Conservation (phyloP, 2,113 vertebrate species). For the Oncorhynchus masou region DNA sequence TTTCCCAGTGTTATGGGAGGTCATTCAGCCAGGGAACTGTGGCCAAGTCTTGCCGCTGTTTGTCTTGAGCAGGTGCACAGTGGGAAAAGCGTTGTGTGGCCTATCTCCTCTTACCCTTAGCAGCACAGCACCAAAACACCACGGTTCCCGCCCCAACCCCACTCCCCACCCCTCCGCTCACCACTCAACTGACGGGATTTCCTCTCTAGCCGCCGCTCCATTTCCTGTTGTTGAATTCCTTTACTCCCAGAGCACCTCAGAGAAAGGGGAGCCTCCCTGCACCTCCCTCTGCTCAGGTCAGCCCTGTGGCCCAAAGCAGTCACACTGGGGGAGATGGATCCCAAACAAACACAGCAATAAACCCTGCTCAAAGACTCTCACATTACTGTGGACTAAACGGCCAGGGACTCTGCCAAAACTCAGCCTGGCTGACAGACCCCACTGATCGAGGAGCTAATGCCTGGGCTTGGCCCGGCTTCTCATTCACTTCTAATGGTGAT, state of each 20-base stretch:
- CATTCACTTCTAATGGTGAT: neutral
- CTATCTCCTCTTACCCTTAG: slow-evolving; percentile 23
- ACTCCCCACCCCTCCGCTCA: neutral
- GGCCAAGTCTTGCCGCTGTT: neutral
- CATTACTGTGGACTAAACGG: slow-evolving; percentile 50
- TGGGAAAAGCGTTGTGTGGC: slow-evolving; percentile 25
- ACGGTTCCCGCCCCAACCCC: neutral
- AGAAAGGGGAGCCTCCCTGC: slow-evolving; percentile 45
- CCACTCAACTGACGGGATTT: slow-evolving; percentile 53
- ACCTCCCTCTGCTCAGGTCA: slow-evolving; percentile 13
- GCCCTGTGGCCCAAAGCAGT: slow-evolving; percentile 10
- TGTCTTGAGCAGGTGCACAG: slow-evolving; percentile 33
- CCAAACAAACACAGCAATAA: slow-evolving; percentile 46
- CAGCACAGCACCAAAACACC: slow-evolving; percentile 25
- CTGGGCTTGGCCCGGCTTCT: slow-evolving; percentile 1
- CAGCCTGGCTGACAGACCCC: slow-evolving; percentile 31
- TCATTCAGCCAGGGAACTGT: slow-evolving; percentile 6
- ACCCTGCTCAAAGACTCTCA: slow-evolving; percentile 50
- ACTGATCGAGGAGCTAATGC: slow-evolving; percentile 39
- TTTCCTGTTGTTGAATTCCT: slow-evolving; percentile 79
- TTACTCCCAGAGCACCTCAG: slow-evolving; percentile 52
- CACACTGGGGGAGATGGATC: slow-evolving; percentile 40
- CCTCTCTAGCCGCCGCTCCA: slow-evolving; percentile 49
- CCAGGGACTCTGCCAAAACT: slow-evolving; percentile 48
- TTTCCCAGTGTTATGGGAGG: slow-evolving; percentile 9